Evolutionary conservation across 2,797 vertebrate genomes (phyloP), one percentile per base, ranked within the genome.

Genomic region (Furcifer pardalis): DNA sequence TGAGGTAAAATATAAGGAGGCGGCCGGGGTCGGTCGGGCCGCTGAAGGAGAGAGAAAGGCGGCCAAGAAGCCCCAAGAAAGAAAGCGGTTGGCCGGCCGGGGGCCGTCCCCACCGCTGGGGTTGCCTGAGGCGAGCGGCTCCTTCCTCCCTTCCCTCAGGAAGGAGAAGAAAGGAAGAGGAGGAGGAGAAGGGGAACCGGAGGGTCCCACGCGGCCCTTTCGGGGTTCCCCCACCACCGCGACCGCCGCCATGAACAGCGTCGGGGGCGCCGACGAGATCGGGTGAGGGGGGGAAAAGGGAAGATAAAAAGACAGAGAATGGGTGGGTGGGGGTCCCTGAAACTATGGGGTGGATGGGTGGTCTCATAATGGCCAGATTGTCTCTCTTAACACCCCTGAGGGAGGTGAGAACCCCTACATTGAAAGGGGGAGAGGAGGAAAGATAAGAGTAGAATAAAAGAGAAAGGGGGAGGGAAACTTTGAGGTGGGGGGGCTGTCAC

Each of bases 231-330:
- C 23, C 75, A 59, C 40, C 77, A 85, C 89, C 88, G 75, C 85
- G 87, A 89, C 81, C 94, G 95, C 96, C 97, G 97, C 97, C 94
- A 98, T 99, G 98, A 98, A 98, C 96, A 98, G 96, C 96, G 97
- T 97, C 93, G 96, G 97, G 94, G 97, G 97, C 93, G 98, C 98
- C 94, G 98, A 99, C 95, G 98, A 98, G 97, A 97, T 99, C 93
- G 98, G 98, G 98, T 98, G 96, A 98, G 66, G 21, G 96, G 98
- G 66, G 21, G 62, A 3, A 8, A 56, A 23, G 21, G 49, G 15
- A 8, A 49, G 49, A 49, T n/a, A n/a, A n/a, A n/a, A n/a, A n/a
- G n/a, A n/a, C n/a, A n/a, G n/a, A n/a, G n/a, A n/a, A n/a, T n/a
- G 12, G 21, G 56, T 5, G n/a, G 17, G 4, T 23, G 23, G 3